Evolutionary conservation across 2,113 vertebrate genomes (phyloP).

Genomic region (Pontoporia blainvillei): DNA sequence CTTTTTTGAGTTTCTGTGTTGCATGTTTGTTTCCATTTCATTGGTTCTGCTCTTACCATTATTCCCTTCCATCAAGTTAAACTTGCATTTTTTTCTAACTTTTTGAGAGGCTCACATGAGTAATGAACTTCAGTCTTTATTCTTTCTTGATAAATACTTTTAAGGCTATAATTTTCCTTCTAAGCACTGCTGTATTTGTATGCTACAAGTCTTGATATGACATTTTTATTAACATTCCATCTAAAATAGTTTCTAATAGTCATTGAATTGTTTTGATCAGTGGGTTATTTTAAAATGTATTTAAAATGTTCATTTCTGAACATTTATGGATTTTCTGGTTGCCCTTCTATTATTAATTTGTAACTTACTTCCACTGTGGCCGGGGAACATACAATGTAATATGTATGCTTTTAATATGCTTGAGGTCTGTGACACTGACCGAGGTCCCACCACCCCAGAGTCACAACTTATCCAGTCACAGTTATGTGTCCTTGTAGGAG

Average conservation of each 20-base stretch:
- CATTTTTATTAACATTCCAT: neutral
- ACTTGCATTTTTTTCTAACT: too few species aligned
- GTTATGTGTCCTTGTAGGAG: too few species aligned
- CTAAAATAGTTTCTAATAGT: neutral
- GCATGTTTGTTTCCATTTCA: too few species aligned
- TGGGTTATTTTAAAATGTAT: neutral
- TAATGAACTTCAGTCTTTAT: too few species aligned
- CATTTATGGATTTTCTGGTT: neutral
- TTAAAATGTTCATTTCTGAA: neutral
- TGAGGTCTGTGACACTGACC: neutral
- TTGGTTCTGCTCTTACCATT: too few species aligned
- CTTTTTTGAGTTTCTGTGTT: too few species aligned
- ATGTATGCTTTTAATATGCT: neutral
- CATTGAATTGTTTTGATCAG: neutral
- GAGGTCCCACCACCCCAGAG: too few species aligned
- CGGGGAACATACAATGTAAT: neutral
- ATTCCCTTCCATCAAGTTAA: too few species aligned
- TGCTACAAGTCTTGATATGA: neutral
- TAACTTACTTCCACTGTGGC: neutral
- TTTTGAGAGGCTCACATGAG: too few species aligned
- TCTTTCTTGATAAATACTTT: too few species aligned
- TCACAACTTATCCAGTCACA: too few species aligned
- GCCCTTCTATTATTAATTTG: neutral
- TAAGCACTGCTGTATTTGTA: neutral
- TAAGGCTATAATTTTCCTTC: too few species aligned